These are phyloP conservation scores for Neodiprion pinetum DNA, from an alignment of 1,140 invertebrate genomes.

Conservation along the genomic window DNA sequence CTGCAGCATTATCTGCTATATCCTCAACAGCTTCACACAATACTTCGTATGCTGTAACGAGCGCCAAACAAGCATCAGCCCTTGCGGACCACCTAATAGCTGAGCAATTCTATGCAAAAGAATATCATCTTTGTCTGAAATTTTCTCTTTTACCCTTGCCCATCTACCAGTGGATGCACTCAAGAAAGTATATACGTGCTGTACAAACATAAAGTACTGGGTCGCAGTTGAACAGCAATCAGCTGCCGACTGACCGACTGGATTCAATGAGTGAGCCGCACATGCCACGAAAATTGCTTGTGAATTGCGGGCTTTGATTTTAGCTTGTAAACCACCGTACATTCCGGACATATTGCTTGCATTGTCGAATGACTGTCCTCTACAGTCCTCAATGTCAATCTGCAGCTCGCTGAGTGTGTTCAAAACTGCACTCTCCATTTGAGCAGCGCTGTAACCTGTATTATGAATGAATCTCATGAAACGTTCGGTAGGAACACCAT, in stretches of 20 bases:
- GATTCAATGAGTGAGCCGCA: constrained; percentile 28
- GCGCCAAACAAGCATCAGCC: constrained; percentile 14
- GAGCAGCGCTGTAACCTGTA: constrained; percentile 13
- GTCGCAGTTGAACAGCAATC: neutral
- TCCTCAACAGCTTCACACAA: constrained; percentile 3
- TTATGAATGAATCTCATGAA: constrained; percentile 24
- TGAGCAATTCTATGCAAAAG: constrained; percentile 7
- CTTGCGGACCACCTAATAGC: constrained; percentile 9
- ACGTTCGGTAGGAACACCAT: constrained; percentile 13
- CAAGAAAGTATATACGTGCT: neutral
- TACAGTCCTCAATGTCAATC: constrained; percentile 29
- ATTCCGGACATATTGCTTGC: constrained; percentile 40
- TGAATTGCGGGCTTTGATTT: constrained; percentile 35
- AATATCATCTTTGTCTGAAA: neutral
- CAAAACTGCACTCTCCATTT: constrained; percentile 12
- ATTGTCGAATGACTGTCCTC: constrained; percentile 45
- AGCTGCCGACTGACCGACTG: constrained; percentile 19
- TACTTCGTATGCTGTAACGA: constrained; percentile 8
- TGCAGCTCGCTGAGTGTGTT: constrained; percentile 6
- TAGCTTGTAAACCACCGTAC: constrained; percentile 39
- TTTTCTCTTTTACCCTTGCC: constrained; percentile 12
- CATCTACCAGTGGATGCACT: neutral
- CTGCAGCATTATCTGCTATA: constrained; percentile 12
- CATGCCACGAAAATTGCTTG: constrained; percentile 33
- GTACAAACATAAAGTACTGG: constrained; percentile 1